Percentiles rank a stretch among this genome's conserved stretches.
Evolutionary conservation across 2,888 invertebrate genomes (phyloP).

Genomic region (Andrena camellia): DNA sequence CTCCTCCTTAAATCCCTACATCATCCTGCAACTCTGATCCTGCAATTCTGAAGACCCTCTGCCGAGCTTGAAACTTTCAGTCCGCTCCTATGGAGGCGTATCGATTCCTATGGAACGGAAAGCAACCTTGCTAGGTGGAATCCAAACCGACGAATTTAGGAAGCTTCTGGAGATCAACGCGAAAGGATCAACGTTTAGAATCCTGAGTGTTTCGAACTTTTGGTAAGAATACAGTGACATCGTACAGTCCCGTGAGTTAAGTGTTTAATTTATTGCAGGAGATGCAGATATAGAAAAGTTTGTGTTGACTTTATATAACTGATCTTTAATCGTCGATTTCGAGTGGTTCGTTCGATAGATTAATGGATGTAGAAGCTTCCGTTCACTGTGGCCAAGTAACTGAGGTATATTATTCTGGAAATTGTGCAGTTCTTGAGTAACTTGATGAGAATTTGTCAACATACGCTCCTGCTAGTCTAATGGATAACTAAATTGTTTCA

Average conservation of each 20-base stretch:
- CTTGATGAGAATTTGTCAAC: neutral
- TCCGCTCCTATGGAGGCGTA: slow-evolving; percentile 2
- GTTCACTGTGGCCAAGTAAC: neutral
- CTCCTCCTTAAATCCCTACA: neutral
- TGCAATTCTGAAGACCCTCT: slow-evolving; percentile 10
- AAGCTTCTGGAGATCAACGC: slow-evolving; percentile 28
- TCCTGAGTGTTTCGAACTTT: neutral
- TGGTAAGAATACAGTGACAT: neutral
- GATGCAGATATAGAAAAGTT: neutral
- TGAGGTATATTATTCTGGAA: neutral
- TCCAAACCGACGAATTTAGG: slow-evolving; percentile 9
- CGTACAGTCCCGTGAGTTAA: neutral
- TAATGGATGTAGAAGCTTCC: neutral
- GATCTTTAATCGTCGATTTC: neutral
- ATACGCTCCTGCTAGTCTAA: neutral
- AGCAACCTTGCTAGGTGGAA: slow-evolving; percentile 38
- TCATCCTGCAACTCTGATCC: neutral
- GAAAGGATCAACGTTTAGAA: neutral
- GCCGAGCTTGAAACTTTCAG: neutral
- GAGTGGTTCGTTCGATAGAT: neutral
- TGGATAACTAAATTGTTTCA: too few species aligned
- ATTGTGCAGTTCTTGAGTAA: neutral
- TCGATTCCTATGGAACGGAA: slow-evolving; percentile 34
- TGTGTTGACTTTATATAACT: neutral
- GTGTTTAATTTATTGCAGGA: neutral